phyloP scores from a whole-genome alignment of 2,113 vertebrate species.

The Apistogramma diplotaenia region DNA sequence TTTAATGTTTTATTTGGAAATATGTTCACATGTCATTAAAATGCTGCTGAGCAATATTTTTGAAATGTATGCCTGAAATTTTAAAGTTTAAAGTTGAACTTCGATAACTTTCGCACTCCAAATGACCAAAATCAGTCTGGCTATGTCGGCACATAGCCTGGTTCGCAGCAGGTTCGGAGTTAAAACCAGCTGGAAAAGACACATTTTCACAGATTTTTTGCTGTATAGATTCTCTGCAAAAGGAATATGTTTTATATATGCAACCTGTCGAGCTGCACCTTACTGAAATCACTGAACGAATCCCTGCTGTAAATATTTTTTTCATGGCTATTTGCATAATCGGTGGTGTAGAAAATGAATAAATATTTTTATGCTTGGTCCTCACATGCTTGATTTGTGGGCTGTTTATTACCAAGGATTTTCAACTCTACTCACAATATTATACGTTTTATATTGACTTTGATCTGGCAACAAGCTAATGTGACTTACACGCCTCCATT shows the following conservation, averaged over 20 bases:
- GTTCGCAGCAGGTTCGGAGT: background rate
- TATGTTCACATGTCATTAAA: background rate
- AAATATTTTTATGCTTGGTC: background rate
- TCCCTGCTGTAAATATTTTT: background rate
- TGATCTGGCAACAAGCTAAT: background rate
- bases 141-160: background rate
- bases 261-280: background rate
- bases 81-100: no score
- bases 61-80: background rate
- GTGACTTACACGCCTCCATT: background rate
- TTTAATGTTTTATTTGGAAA: background rate
- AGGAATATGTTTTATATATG: background rate
- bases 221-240: background rate
- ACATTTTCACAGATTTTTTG: background rate
- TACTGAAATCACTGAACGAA: background rate
- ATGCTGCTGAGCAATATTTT: no score
- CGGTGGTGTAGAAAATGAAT: background rate
- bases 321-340: background rate
- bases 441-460: background rate
- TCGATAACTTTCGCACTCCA: background rate
- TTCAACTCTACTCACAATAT: background rate
- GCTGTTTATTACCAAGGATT: background rate
- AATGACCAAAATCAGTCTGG: background rate
- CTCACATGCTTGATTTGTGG: background rate
- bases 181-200: background rate